These are phyloP conservation scores for Lamprologus tigripictilis DNA, from an alignment of 2,113 vertebrate species.

Conservation along the genomic window DNA sequence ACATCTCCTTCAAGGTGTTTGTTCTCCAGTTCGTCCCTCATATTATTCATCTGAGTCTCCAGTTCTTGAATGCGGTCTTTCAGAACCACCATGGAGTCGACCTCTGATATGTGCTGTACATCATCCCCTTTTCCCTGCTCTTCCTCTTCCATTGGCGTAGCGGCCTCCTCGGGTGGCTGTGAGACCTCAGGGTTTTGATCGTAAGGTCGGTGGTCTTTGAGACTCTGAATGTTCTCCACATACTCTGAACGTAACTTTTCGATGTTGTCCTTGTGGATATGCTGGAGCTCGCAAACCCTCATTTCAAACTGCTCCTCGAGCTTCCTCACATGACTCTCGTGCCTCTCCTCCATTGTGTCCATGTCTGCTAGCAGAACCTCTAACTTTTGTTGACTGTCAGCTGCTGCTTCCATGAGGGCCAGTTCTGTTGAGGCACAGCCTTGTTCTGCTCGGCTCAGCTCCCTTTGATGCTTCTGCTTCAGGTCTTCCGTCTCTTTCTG, in stretches of 20 bases:
- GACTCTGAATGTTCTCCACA: conserved; percentile 69
- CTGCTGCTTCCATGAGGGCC: conserved; percentile 71
- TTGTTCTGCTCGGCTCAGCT: conserved; percentile 72
- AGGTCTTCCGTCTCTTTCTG: conserved; percentile 68
- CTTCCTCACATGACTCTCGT: conserved; percentile 75
- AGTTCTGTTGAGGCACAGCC: conserved; percentile 69
- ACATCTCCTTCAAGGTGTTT: conserved; percentile 80
- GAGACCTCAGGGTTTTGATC: conserved; percentile 33
- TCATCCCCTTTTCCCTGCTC: conserved; percentile 26
- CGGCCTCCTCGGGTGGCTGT: accelerated
- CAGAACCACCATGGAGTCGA: conserved; percentile 76
- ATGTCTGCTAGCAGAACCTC: conserved; percentile 74
- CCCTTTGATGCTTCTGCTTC: conserved; percentile 70
- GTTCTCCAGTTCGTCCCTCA: conserved; percentile 89
- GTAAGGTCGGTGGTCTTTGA: conserved; percentile 61
- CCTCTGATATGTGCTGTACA: not conserved
- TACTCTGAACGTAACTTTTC: conserved; percentile 77
- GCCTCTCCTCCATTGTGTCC: conserved; percentile 74
- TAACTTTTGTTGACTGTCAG: conserved; percentile 71
- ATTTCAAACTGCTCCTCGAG: conserved; percentile 82
- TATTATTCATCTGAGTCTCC: conserved; percentile 85
- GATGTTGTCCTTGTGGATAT: conserved; percentile 78
- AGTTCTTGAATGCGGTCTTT: conserved; percentile 86
- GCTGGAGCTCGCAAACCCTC: conserved; percentile 80
- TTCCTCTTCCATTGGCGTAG: conserved; percentile 6